phyloP scores from a whole-genome alignment of 1,140 invertebrate genomes.

The Odontomachus brunneus region DNA sequence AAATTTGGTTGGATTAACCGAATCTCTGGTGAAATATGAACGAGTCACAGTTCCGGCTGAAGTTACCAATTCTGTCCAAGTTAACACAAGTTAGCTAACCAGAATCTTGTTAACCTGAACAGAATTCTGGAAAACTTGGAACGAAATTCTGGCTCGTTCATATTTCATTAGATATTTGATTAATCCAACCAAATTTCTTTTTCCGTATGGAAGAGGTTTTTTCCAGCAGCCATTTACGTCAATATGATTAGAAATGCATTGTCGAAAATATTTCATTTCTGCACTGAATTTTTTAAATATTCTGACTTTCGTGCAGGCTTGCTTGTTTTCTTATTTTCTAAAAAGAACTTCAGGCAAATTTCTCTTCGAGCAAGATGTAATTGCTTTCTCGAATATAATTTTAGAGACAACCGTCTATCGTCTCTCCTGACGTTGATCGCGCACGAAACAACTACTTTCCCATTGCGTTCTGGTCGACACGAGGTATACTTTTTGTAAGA shows the following conservation, averaged over 20 bases:
- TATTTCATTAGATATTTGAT: too few species aligned
- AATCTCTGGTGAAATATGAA: too few species aligned
- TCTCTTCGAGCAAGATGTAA: too few species aligned
- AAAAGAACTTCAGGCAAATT: neutral
- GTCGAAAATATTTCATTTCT: constrained; percentile 9
- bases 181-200: too few species aligned
- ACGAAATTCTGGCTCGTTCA: too few species aligned
- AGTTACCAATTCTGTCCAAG: too few species aligned
- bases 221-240: neutral
- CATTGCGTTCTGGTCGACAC: constrained; percentile 12
- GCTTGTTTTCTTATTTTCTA: neutral
- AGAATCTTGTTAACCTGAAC: too few species aligned
- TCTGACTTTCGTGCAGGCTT: neutral
- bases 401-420: neutral
- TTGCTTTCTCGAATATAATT: neutral
- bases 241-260: neutral
- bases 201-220: constrained; percentile 13
- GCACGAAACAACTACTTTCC: neutral
- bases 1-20: too few species aligned
- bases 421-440: constrained; percentile 29
- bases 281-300: neutral
- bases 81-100: too few species aligned
- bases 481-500: constrained; percentile 34
- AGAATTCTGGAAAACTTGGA: too few species aligned
- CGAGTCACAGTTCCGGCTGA: too few species aligned